A percentile compares a stretch with the other conserved stretches of the same genome.
Evolutionary conservation across 2,797 vertebrate genomes (phyloP).

Genomic region (Poecilia gillii): DNA sequence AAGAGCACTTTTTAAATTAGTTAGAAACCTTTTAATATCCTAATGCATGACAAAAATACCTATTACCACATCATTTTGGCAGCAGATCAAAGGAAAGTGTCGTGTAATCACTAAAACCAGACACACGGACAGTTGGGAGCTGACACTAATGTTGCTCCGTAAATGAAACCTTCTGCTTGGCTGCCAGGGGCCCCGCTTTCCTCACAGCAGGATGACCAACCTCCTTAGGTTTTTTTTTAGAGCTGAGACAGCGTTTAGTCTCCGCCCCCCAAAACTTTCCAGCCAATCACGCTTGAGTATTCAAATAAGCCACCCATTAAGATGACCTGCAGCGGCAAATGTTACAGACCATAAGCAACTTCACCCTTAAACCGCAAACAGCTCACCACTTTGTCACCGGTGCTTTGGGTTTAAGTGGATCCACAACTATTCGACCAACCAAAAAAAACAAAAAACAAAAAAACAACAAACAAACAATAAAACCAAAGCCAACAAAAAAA

Average conservation of each 20-base stretch:
- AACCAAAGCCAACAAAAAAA: neutral
- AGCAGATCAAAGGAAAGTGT: neutral
- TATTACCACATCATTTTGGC: neutral
- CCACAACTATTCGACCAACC: constrained; percentile 13
- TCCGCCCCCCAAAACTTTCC: constrained; percentile 47
- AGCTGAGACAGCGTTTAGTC: constrained; percentile 44
- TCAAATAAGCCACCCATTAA: constrained; percentile 80
- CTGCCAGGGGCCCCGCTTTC: neutral
- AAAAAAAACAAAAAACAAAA: neutral
- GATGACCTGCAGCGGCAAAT: constrained; percentile 65
- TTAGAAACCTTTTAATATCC: neutral
- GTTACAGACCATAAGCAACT: constrained; percentile 72
- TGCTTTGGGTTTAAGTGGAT: constrained; percentile 54
- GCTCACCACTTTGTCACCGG: constrained; percentile 22
- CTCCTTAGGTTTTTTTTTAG: neutral
- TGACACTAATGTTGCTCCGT: neutral
- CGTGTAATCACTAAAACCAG: neutral
- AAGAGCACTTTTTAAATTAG: too few relatives aligned
- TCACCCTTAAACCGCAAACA: constrained; percentile 27
- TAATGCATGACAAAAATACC: neutral
- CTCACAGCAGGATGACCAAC: constrained; percentile 30
- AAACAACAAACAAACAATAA: too few relatives aligned
- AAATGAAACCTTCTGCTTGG: constrained; percentile 2
- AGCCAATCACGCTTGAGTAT: constrained; percentile 75
- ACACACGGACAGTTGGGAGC: neutral